Percentiles rank a stretch among this genome's conserved stretches.
Evolutionary conservation across 2,113 vertebrate genomes (phyloP).

Genomic region (Rhinopithecus roxellana): DNA sequence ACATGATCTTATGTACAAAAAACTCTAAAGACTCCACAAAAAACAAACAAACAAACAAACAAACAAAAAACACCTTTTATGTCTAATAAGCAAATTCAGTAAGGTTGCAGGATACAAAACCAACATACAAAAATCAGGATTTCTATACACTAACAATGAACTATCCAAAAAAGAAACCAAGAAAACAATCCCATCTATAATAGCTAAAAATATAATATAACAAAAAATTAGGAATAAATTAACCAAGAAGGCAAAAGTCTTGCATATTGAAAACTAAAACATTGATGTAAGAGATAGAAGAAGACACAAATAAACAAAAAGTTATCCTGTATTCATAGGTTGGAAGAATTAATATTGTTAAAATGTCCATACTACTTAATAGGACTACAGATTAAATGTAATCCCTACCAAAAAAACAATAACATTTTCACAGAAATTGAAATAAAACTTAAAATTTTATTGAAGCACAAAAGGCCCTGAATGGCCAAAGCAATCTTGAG

Average conservation of each 20-base stretch:
- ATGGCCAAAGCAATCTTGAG: neutral
- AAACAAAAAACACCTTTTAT: neutral
- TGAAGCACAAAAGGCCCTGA: neutral
- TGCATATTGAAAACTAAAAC: neutral
- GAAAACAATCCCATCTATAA: neutral
- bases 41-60: too few relatives aligned
- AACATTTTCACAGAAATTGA: neutral
- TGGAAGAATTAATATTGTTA: neutral
- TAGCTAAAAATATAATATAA: neutral
- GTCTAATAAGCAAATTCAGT: neutral
- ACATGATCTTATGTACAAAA: neutral
- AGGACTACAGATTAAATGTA: neutral
- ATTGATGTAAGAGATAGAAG: neutral
- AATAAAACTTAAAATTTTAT: neutral
- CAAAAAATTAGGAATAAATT: neutral
- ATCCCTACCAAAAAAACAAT: neutral
- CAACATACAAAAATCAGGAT: neutral
- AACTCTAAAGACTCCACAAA: too few relatives aligned
- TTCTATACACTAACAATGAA: neutral
- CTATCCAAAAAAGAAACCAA: neutral
- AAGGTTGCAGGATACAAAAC: neutral
- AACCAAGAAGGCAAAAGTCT: neutral
- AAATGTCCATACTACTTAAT: neutral
- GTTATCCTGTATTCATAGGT: neutral
- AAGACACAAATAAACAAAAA: neutral